Base-by-base conservation (phyloP, 1,140 invertebrate genomes). In the Bombus breviceps region DNA sequence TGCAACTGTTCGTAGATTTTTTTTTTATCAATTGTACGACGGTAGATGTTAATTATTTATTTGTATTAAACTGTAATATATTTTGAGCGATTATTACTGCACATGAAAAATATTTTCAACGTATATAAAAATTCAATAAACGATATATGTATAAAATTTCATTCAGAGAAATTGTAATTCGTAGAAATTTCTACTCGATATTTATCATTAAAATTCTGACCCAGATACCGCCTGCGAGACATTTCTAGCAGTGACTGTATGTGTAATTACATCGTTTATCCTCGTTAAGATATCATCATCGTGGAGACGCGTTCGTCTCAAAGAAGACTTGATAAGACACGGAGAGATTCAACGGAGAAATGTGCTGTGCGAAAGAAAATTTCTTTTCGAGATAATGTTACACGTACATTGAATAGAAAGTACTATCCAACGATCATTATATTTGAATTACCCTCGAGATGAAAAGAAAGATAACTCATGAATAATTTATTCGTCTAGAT, bases 221-320 rank as follows among this genome's bases (percentile, higher is more conserved):
- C 41, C 18, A 62, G 10, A 39, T 37, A 79, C n/a, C 34, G 39
- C 10, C 39, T 39, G 68, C 53, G 41, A 72, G 59, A 59, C 62
- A 69, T 4, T 28, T 77, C 34, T 32, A 28, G 43, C 32, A 47
- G 68, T 32, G 76, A 62, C 76, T 47, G 39, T 84, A 59, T 69
- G 68, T 71, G 66, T 84, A 84, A 84, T 84, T 84, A 84, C 68
- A 62, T 80, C 83, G 83, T 84, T 84, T 84, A 84, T 57, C 76
- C 83, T 84, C 76, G 83, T 84, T 80, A 84, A 84, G 73, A 83
- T 37, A 76, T 83, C 57, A 47, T 68, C 66, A 47, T n/a, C 28
- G 53, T 41, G 37, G 41, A 84, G 66, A 84, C 83, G 83, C 66
- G 57, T 80, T 84, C 75, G 25, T 53, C 75, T 82, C 72, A 43